Base-by-base conservation (phyloP, 1,140 invertebrate genomes). In the Drosophila equinoxialis region DNA sequence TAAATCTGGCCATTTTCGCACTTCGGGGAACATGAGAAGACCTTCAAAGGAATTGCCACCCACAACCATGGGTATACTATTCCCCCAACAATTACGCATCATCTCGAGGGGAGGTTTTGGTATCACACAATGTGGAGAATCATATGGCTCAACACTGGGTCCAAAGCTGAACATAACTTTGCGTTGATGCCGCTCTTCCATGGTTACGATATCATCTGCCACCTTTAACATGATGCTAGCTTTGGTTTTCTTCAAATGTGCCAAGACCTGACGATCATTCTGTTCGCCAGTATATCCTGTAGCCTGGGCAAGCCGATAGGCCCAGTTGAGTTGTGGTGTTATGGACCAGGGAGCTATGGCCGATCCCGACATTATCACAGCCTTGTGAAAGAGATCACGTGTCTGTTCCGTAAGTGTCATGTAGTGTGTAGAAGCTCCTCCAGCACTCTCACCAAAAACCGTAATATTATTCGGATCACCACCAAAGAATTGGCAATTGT, bases 401-500 rank as follows among this genome's bases (percentile, higher is more conserved):
- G 91, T 66, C 65, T 90, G 83, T 30, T 91, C 86, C 78, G 93
- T 95, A 2, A 96, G 71, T 68, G 95, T 92, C 81, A 95, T 94
- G 74, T 95, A 93, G n/a, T 93, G 92, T 0, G 93, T 91, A 17
- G 92, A 93, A 2, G 90, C 92, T 11, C 79, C 93, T 0, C 93
- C 93, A 0, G 93, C 93, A 51, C 92, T 93, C 65, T 93, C 92
- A 4, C 93, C 93, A 61, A 93, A 91, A 0, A 93, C 66, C 0
- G 93, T 93, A 6, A 93, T 91, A n/a, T 91, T 92, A 3, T 93
- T 79, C 1, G 93, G 92, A 89, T 94, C 91, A 7, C 93, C 93
- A n/a, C 93, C 93, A 77, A 94, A 94, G 70, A 92, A 90, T 20
- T 93, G 86, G 20, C 95, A 95, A 79, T 96, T 95, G 2, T 92